Percentiles rank a stretch among this genome's conserved stretches.
These are phyloP conservation scores for Agrochola macilenta DNA, from an alignment of 2,888 invertebrate genomes.

Conservation along the genomic window DNA sequence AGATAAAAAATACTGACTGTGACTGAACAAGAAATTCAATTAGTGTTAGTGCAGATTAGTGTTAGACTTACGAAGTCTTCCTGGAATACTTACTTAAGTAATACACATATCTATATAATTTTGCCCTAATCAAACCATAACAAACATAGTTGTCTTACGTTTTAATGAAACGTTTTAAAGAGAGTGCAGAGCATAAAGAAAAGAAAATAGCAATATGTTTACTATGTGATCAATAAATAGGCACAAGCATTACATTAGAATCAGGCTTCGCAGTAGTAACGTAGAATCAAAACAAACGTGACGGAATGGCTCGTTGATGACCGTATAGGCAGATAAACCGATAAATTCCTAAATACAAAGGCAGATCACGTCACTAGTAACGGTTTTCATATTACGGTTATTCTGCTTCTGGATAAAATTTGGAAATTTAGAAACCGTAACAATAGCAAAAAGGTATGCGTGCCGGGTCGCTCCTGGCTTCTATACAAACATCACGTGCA, in stretches of 20 bases:
- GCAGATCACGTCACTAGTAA: slow-evolving; percentile 69
- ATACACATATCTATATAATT: neutral
- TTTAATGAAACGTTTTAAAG: too few relatives aligned
- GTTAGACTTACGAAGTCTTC: neutral
- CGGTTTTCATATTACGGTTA: slow-evolving; percentile 74
- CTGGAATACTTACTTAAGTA: neutral
- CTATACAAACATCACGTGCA: slow-evolving; percentile 79
- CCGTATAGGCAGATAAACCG: slow-evolving; percentile 56
- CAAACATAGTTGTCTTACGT: neutral
- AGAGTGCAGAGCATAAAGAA: neutral
- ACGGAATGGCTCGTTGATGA: slow-evolving; percentile 52
- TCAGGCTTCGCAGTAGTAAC: slow-evolving; percentile 41
- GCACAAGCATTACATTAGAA: slow-evolving; percentile 20
- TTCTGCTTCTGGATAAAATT: slow-evolving; percentile 73
- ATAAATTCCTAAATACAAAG: slow-evolving; percentile 58
- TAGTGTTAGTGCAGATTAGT: neutral
- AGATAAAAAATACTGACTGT: neutral
- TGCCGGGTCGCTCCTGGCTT: slow-evolving; percentile 77
- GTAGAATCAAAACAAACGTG: slow-evolving; percentile 62
- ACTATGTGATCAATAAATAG: slow-evolving; percentile 10
- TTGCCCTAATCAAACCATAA: neutral
- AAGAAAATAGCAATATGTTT: neutral
- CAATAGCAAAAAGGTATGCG: slow-evolving; percentile 77
- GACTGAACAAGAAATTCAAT: neutral
- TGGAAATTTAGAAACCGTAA: slow-evolving; percentile 77